Evolutionary conservation across 1,140 invertebrate species (phyloP), one percentile per base, ranked within the genome.

Genomic region (Archegozetes longisetosus): DNA sequence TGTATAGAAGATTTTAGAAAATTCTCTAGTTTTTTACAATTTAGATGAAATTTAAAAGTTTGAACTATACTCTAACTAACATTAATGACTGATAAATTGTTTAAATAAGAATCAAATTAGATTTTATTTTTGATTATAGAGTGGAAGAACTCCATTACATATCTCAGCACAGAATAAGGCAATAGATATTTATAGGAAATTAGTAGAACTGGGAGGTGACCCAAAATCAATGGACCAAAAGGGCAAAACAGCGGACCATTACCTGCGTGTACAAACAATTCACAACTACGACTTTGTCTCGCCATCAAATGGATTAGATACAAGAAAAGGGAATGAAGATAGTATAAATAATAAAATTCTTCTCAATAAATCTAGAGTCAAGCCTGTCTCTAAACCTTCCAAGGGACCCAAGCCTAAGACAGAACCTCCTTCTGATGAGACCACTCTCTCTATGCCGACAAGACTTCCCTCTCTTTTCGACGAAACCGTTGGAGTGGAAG

Each of bases 161-260:
- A 62, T 68, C 9, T 67, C 69, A 24, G 68, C 64, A 12, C 60
- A 67, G 22, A 62, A 64, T 28, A 68, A 68, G 24, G 57, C 68
- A 23, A 56, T 55, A n/a, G 66, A 68, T 49, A 53, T 68, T 14
- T 70, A 68, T 55, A 62, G 64, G 6, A 25, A 64, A 27, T 49
- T 70, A 9, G n/a, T 65, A 1, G 61, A 63, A 24, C 32, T 60
- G 53, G 68, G 67, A 24, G 63, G 64, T 2, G 68, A 68, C 62
- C 58, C 64, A 3, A 61, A 55, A 51, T 53, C 64, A 3, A 47
- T 66, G 6, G 68, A 69, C 61, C 53, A 67, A 63, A 68, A 62
- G 62, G 68, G 68, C 25, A 60, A 65, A 64, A 64, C 67, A 9
- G 64, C 68, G 2, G 67, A 69, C 48, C 63, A 64, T 51, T 69